Conservation (phyloP, 2,888 invertebrate species). For the Oscheius myriophilus region DNA sequence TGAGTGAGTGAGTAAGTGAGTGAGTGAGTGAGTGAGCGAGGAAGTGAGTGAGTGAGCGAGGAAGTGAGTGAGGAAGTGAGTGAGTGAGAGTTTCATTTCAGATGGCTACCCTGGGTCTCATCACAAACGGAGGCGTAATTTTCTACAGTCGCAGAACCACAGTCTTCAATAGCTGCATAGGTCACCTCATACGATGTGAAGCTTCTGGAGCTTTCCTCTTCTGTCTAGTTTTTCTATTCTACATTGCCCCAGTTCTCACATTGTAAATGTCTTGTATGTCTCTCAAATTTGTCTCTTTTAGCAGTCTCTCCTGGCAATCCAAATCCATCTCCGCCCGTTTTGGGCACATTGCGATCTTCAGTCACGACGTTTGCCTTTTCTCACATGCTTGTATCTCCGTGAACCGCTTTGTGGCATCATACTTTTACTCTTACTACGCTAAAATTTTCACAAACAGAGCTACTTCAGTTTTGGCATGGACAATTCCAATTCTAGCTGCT, state of each 20-base stretch:
- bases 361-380: conserved; percentile 28
- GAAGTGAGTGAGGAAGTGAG: too few species aligned
- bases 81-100: neutral
- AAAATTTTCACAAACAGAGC: neutral
- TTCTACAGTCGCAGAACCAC: conserved; percentile 6
- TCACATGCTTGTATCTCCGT: conserved; percentile 27
- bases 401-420: conserved; percentile 23
- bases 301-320: conserved; percentile 5
- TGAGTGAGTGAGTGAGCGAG: too few species aligned
- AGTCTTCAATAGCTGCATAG: conserved; percentile 16
- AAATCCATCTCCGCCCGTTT: conserved; percentile 15
- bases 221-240: conserved; percentile 24
- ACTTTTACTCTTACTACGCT: conserved; percentile 6
- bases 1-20: too few species aligned
- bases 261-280: conserved; percentile 2
- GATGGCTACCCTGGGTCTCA: conserved; percentile 10
- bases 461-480: neutral
- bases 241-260: conserved; percentile 11
- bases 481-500: conserved; percentile 8
- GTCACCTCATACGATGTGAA: conserved; percentile 12
- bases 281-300: neutral
- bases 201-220: conserved; percentile 20
- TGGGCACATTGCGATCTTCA: conserved; percentile 26
- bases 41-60: too few species aligned
- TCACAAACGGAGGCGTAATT: conserved; percentile 18